Evolutionary conservation across 2,888 invertebrate genomes (phyloP).

Genomic region (Diarsia dahlii): DNA sequence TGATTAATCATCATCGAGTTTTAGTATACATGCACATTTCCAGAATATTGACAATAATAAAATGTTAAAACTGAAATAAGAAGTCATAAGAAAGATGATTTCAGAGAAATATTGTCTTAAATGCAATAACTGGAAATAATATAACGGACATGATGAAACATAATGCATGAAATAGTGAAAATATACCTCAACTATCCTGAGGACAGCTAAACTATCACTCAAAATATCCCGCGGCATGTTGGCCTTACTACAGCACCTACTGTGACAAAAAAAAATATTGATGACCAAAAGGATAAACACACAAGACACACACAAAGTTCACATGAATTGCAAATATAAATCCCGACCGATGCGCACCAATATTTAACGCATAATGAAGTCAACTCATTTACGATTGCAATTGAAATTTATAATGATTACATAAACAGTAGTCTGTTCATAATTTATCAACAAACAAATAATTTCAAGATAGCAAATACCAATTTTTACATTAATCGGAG

Average conservation of each 20-base stretch:
- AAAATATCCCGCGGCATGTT: conserved; percentile 93
- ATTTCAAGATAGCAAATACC: conserved; percentile 16
- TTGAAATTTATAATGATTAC: conserved; percentile 5
- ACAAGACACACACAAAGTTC: conserved; percentile 9
- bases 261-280: conserved; percentile 54
- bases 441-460: conserved; percentile 41
- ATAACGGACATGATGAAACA: neutral
- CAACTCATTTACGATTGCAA: conserved; percentile 18
- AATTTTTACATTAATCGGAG: neutral
- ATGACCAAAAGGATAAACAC: conserved; percentile 32
- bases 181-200: conserved; percentile 91
- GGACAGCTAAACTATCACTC: conserved; percentile 92
- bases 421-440: conserved; percentile 24
- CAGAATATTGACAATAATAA: neutral
- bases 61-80: neutral
- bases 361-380: conserved; percentile 12
- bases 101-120: neutral
- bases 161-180: conserved; percentile 12
- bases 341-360: neutral
- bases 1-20: neutral
- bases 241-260: conserved; percentile 64
- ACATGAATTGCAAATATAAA: neutral
- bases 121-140: neutral
- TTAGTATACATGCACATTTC: neutral
- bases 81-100: neutral